A percentile compares a stretch with the other conserved stretches of the same genome.
Conservation (phyloP, 2,797 vertebrate species). For the Mycteria americana region DNA sequence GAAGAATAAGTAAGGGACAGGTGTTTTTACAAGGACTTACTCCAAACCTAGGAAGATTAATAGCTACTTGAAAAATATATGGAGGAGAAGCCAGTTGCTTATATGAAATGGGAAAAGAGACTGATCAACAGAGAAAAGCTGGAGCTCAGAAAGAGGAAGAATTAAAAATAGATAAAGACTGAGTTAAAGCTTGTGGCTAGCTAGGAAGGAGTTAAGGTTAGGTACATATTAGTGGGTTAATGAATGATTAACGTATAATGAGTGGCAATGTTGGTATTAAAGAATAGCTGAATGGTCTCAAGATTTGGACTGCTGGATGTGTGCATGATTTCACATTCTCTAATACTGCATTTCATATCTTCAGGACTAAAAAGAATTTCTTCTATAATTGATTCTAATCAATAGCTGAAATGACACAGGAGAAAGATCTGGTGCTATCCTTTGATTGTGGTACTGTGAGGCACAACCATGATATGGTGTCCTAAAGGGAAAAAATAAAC, state of each 20-base stretch:
- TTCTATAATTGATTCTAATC: not conserved
- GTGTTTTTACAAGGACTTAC: not conserved
- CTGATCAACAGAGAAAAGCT: not conserved
- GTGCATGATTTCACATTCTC: not conserved
- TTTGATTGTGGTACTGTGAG: not conserved
- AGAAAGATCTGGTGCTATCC: not conserved
- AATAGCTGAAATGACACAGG: not conserved
- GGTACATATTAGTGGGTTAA: not conserved
- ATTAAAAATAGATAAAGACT: not conserved
- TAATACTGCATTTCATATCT: not conserved
- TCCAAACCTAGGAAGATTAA: not conserved
- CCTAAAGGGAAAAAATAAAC: not conserved
- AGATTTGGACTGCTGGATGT: not conserved
- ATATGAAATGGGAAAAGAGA: not conserved
- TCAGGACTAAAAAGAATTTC: not conserved
- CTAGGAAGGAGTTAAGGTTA: not conserved
- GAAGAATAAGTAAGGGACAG: not conserved
- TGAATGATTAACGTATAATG: not conserved
- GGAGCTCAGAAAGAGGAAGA: not conserved
- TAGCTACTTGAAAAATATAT: not conserved
- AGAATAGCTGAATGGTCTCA: not conserved
- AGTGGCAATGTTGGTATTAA: not conserved
- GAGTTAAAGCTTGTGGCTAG: not conserved
- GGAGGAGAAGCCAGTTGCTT: not conserved
- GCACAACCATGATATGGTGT: accelerated